These are phyloP conservation scores for Oreohelix idahoensis DNA, from an alignment of 1,140 invertebrate genomes.

Conservation along the genomic window DNA sequence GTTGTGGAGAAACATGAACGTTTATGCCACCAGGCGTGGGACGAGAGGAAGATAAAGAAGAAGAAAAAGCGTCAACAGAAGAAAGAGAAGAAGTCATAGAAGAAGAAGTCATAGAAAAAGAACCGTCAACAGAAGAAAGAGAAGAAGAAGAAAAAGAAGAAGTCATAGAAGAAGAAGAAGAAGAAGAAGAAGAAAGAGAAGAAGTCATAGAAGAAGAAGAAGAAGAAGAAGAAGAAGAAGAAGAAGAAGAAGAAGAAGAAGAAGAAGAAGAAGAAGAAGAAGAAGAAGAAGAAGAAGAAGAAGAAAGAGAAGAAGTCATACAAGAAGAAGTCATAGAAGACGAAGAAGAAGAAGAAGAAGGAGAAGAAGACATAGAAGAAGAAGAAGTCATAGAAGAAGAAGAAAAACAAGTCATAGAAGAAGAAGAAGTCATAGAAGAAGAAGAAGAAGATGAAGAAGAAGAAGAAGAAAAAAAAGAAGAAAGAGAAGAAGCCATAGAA, in stretches of 20 bases:
- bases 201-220: too few species aligned
- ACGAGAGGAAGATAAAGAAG: too few species aligned
- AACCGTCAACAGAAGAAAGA: too few species aligned
- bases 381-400: conserved; percentile 36
- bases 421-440: conserved; percentile 33
- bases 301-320: conserved; percentile 29
- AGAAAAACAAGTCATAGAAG: conserved; percentile 39
- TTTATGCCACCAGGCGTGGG: too few species aligned
- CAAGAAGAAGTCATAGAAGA: conserved; percentile 35
- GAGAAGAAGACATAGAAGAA: conserved; percentile 26
- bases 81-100: too few species aligned
- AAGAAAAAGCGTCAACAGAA: too few species aligned
- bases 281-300: conserved; percentile 35
- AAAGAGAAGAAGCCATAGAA: background rate
- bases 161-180: too few species aligned
- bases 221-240: conserved; percentile 9
- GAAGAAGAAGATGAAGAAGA: background rate
- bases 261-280: conserved; percentile 25
- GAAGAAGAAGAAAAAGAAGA: background rate
- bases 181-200: too few species aligned
- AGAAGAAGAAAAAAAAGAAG: conserved; percentile 10
- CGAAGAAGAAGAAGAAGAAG: conserved; percentile 38
- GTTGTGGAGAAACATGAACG: background rate
- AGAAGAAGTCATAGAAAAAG: too few species aligned
- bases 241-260: background rate